Conservation (phyloP, 2,888 invertebrate genomes). For the Parnassius smintheus region DNA sequence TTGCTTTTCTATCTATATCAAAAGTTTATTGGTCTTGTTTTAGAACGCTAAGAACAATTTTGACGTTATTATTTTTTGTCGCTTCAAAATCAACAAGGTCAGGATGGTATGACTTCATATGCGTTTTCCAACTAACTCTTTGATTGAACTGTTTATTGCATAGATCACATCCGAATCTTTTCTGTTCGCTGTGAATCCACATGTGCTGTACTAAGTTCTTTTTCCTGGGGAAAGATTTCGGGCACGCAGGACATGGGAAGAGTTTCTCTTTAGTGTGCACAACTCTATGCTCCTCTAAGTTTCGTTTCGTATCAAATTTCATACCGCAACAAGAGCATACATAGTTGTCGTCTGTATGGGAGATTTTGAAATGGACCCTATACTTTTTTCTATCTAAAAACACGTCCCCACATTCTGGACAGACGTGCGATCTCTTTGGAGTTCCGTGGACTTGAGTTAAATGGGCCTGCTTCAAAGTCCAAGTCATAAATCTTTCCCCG, state of each 20-base stretch:
- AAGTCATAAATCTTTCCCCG: slow-evolving; percentile 58
- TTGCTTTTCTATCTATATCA: slow-evolving; percentile 29
- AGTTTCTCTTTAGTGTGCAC: slow-evolving; percentile 78
- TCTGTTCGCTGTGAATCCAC: slow-evolving; percentile 70
- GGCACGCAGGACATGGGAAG: slow-evolving; percentile 73
- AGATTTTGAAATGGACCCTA: slow-evolving; percentile 54
- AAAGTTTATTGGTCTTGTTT: slow-evolving; percentile 35
- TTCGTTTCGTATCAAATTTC: slow-evolving; percentile 59
- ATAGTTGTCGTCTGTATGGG: slow-evolving; percentile 62
- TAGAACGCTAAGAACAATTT: slow-evolving; percentile 45
- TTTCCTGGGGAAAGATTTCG: slow-evolving; percentile 64
- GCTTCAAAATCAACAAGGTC: slow-evolving; percentile 51
- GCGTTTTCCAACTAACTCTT: slow-evolving; percentile 67
- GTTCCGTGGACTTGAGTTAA: slow-evolving; percentile 52
- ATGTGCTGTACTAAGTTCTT: slow-evolving; percentile 67
- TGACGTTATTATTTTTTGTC: slow-evolving; percentile 52
- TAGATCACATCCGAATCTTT: slow-evolving; percentile 61
- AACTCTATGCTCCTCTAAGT: slow-evolving; percentile 68
- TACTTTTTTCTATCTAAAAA: slow-evolving; percentile 58
- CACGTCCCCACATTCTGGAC: slow-evolving; percentile 58
- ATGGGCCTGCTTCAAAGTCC: slow-evolving; percentile 57
- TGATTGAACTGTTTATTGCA: slow-evolving; percentile 72
- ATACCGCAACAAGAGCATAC: slow-evolving; percentile 63
- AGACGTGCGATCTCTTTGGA: slow-evolving; percentile 51
- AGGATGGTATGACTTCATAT: slow-evolving; percentile 68